A percentile compares a stretch with the other conserved stretches of the same genome.
Evolutionary conservation across 2,113 vertebrate species (phyloP).

Genomic region (Uria aalge): DNA sequence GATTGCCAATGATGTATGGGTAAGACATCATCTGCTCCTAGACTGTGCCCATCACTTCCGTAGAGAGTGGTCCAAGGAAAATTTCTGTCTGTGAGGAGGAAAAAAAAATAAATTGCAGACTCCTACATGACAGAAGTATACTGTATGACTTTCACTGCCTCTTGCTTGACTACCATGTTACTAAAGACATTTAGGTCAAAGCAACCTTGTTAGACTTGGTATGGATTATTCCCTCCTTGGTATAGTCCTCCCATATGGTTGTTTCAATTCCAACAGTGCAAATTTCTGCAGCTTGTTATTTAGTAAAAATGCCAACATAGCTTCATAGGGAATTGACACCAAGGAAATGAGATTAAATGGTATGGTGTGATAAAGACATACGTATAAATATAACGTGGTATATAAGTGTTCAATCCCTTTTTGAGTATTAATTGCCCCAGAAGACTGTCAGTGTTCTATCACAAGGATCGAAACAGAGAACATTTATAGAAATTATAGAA

Average conservation of each 20-base stretch:
- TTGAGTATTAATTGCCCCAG: conserved; percentile 44
- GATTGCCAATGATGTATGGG: neutral
- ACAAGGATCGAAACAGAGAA: conserved; percentile 13
- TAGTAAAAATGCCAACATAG: neutral
- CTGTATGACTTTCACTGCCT: neutral
- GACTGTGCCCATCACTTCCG: neutral
- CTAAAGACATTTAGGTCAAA: neutral
- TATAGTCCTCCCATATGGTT: neutral
- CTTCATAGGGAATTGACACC: neutral
- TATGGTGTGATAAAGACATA: neutral
- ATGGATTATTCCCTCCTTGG: neutral
- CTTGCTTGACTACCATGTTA: neutral
- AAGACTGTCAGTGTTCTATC: neutral
- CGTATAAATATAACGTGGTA: neutral
- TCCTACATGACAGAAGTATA: neutral
- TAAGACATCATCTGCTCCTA: neutral
- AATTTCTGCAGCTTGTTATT: neutral
- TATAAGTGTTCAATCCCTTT: neutral
- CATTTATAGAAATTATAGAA: conserved; percentile 57
- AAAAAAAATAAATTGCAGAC: neutral
- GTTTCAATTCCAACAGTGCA: neutral
- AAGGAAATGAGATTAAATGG: conserved; percentile 17
- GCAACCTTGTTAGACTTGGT: neutral
- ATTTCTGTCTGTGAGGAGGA: neutral
- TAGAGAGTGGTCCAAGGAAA: neutral